Percentiles rank a stretch among this genome's conserved stretches.
These are phyloP conservation scores for Invenusta paracnida DNA, from an alignment of 2,888 invertebrate species.

Conservation along the genomic window DNA sequence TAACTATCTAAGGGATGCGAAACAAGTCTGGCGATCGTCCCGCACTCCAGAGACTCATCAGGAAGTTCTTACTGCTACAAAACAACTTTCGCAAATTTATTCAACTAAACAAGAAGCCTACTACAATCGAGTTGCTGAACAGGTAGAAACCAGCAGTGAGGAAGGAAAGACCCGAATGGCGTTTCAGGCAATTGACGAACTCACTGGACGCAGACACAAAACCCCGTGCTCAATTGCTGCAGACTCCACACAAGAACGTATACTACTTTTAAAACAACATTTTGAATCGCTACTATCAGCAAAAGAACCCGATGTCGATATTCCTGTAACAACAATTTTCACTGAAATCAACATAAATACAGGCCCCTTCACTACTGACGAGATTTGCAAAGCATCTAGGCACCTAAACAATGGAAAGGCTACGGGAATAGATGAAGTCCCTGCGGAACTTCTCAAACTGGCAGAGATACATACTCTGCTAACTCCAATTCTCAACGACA, in stretches of 20 bases:
- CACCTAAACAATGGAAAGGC: background rate
- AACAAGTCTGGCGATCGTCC: slow-evolving; percentile 29
- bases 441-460: background rate
- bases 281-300: background rate
- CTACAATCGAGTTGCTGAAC: slow-evolving; percentile 26
- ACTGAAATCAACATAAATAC: slow-evolving; percentile 31
- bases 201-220: background rate
- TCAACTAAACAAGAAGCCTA: slow-evolving; percentile 29
- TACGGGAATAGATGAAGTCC: background rate
- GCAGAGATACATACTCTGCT: background rate
- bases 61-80: slow-evolving; percentile 29
- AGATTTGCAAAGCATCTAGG: background rate
- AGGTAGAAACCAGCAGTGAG: slow-evolving; percentile 23
- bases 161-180: slow-evolving; percentile 7
- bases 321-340: slow-evolving; percentile 33
- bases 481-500: background rate
- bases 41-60: slow-evolving; percentile 25
- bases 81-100: slow-evolving; percentile 26
- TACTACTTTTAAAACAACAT: background rate
- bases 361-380: slow-evolving; percentile 29
- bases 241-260: background rate
- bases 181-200: background rate
- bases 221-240: background rate
- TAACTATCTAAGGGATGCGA: slow-evolving; percentile 29
- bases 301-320: slow-evolving; percentile 19